Conservation (phyloP, 2,888 invertebrate species). For the Tachina grossa region DNA sequence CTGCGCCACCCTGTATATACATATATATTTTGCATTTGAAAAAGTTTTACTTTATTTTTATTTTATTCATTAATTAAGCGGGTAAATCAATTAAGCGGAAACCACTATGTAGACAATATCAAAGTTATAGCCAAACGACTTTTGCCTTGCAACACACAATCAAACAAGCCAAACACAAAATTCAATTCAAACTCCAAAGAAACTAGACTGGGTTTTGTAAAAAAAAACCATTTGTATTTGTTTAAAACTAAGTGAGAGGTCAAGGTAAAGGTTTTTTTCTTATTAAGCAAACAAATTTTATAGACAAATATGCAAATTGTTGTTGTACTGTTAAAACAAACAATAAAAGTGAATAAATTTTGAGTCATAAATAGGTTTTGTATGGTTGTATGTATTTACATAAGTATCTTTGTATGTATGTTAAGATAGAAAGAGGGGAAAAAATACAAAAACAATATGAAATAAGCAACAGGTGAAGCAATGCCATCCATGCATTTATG, state of each 20-base stretch:
- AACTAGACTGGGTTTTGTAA: conserved; percentile 5
- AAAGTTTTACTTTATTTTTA: too few relatives aligned
- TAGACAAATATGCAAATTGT: conserved; percentile 49
- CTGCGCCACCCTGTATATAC: too few relatives aligned
- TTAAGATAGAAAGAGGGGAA: background rate
- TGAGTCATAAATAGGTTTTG: conserved; percentile 28
- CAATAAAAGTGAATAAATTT: conserved; percentile 27
- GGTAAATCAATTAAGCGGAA: too few relatives aligned
- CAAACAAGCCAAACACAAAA: background rate
- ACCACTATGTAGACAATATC: background rate
- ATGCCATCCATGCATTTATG: conserved; percentile 33
- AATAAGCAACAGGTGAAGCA: conserved; percentile 66
- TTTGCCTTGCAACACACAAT: background rate
- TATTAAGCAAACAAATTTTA: conserved; percentile 12
- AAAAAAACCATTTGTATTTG: conserved; percentile 21
- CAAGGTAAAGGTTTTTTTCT: conserved; percentile 62
- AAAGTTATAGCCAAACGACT: conserved; percentile 32
- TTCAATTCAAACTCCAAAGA: background rate
- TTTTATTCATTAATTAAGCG: too few relatives aligned
- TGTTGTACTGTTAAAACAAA: conserved; percentile 35
- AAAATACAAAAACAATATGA: conserved; percentile 21
- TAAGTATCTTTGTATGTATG: too few relatives aligned
- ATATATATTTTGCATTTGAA: too few relatives aligned
- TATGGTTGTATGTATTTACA: too few relatives aligned
- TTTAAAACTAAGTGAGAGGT: conserved; percentile 54